Percentiles rank a stretch among this genome's conserved stretches.
These are phyloP conservation scores for Xiphophorus maculatus DNA, from an alignment of 2,113 vertebrate genomes.

Conservation along the genomic window DNA sequence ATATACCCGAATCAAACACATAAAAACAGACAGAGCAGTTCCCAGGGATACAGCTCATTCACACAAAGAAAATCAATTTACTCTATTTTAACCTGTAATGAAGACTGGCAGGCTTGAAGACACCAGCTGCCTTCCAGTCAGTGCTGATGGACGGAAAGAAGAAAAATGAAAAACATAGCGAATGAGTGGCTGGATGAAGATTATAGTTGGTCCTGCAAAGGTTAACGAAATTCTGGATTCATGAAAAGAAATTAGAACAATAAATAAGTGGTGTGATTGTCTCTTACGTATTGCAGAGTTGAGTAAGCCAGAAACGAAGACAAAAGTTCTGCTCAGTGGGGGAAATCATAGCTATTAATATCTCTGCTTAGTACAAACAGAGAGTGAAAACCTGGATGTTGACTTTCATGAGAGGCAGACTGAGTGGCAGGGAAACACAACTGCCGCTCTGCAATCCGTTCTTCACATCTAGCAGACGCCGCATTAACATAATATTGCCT, in stretches of 20 bases:
- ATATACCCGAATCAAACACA: not conserved
- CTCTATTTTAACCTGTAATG: constrained; percentile 47
- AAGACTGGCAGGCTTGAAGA: constrained; percentile 39
- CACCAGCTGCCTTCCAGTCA: constrained; percentile 30
- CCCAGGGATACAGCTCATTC: constrained; percentile 16
- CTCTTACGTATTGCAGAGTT: constrained; percentile 16
- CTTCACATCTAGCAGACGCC: constrained; percentile 42
- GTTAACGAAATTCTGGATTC: constrained; percentile 9
- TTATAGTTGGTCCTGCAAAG: not conserved
- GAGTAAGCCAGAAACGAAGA: constrained; percentile 55
- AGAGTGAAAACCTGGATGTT: constrained; percentile 60
- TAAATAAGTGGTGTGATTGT: constrained; percentile 27
- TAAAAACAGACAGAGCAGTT: not conserved
- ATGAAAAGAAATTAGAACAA: constrained; percentile 27
- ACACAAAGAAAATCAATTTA: constrained; percentile 43
- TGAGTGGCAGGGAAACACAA: constrained; percentile 65
- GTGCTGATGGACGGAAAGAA: constrained; percentile 13
- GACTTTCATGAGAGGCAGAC: constrained; percentile 53
- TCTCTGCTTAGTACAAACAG: constrained; percentile 43
- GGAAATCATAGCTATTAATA: constrained; percentile 66
- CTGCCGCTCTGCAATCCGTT: constrained; percentile 52
- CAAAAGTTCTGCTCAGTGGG: constrained; percentile 43
- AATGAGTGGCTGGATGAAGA: not conserved
- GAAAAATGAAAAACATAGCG: not conserved
- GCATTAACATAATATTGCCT: constrained; percentile 65